phyloP scores from a whole-genome alignment of 2,113 vertebrate genomes.

The Sisor rabdophorus region DNA sequence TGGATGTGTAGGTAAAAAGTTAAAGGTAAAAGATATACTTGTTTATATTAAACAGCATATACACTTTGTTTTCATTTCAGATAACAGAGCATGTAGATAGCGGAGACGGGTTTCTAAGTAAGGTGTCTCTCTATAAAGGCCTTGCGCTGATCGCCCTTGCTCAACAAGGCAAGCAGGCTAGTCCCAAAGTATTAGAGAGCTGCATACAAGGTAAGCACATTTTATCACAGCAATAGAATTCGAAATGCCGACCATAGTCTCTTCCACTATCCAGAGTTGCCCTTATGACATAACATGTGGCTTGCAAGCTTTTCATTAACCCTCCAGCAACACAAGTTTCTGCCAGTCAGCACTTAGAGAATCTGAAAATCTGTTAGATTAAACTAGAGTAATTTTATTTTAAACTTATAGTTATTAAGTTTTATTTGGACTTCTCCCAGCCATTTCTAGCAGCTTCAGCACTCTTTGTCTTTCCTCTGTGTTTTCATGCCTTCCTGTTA shows the following conservation, averaged over 20 bases:
- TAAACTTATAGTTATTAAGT: not conserved
- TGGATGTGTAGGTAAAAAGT: no score
- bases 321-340: not conserved
- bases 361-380: not conserved
- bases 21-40: no score
- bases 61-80: constrained; percentile 54
- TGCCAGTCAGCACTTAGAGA: not conserved
- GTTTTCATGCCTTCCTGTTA: not conserved
- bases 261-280: constrained; percentile 18
- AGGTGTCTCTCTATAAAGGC: constrained; percentile 68
- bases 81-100: constrained; percentile 67
- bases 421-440: not conserved
- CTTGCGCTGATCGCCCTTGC: constrained; percentile 71
- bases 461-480: constrained; percentile 14
- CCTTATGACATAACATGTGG: constrained; percentile 15
- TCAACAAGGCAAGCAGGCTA: constrained; percentile 74
- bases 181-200: constrained; percentile 69
- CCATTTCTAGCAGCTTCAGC: not conserved
- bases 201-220: constrained; percentile 67
- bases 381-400: no score
- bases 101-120: constrained; percentile 67
- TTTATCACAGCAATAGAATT: constrained; percentile 30
- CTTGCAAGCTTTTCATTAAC: not conserved
- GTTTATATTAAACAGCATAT: not conserved
- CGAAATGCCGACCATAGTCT: constrained; percentile 44